Evolutionary conservation across 2,113 vertebrate species (phyloP).

Genomic region (Sula dactylatra): DNA sequence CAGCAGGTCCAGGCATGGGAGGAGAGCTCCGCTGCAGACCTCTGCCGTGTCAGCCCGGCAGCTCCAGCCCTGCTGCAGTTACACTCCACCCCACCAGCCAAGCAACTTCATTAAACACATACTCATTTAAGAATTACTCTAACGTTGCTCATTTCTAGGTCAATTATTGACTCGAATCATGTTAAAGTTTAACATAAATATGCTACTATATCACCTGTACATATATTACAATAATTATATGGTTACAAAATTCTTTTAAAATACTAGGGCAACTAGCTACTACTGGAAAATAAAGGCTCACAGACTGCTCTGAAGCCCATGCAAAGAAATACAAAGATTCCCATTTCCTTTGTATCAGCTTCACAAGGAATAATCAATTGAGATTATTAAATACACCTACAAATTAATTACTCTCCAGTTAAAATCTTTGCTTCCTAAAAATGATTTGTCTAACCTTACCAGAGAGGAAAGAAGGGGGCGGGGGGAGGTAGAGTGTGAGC

Average conservation of each 20-base stretch:
- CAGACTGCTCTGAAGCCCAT: not conserved
- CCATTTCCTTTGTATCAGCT: not conserved
- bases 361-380: not conserved
- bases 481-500: not conserved
- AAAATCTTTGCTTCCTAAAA: constrained; percentile 16
- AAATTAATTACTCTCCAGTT: not conserved
- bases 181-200: not conserved
- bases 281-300: not conserved
- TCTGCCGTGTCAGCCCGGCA: not conserved
- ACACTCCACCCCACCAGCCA: not conserved
- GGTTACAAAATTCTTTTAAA: constrained; percentile 7
- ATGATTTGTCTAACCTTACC: not conserved
- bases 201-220: not conserved
- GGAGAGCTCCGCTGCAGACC: not conserved
- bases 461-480: not conserved
- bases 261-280: not conserved
- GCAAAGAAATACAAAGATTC: constrained; percentile 16
- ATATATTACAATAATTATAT: not conserved
- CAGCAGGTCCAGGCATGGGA: fast-evolving
- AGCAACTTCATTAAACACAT: not conserved
- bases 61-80: not conserved
- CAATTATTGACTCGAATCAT: not conserved
- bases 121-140: not conserved
- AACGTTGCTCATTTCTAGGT: not conserved
- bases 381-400: not conserved